Evolutionary conservation across 2,888 invertebrate genomes (phyloP), one percentile per base, ranked within the genome.

Genomic region (Caenorhabditis virilis): DNA sequence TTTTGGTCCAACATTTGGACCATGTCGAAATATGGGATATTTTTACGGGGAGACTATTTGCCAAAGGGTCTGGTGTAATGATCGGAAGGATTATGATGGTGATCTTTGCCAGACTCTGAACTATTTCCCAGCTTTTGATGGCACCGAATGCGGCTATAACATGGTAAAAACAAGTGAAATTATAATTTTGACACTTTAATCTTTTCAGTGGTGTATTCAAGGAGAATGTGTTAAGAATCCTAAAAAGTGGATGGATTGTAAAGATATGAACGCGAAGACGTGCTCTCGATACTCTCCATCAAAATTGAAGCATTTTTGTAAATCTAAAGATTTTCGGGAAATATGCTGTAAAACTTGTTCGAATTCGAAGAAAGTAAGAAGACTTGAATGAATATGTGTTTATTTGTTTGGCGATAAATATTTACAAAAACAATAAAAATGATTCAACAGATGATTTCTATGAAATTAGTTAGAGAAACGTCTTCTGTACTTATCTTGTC

Each of bases 111-210:
- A 81, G 47, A 81, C 81, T 22, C 68, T 76, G 54, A 69, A 76
- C 27, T 81, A 77, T 60, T 62, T 81, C 22, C 81, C 81, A 13
- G 69, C 78, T 25, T 72, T 80, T 42, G 81, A 81, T 53, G 80
- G 81, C 27, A 81, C 78, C 15, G 66, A 62, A 33, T 81, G 81
- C 48, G 79, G 74, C 11, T 57, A 65, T 20, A 62, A 69, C 48
- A 77, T 69, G 70, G 80, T 74, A 38, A 36, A 43, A 9, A 6
- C 23, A 22, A 25, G 7, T 43, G 18, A 20, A 7, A 11, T 20
- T 2, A 5, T 15, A 20, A 25, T n/a, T 33, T 2, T 36, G 2
- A 55, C 47, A 9, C 13, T n/a, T 23, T 16, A 13, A 27, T 23
- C 13, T 50, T 41, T 76, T 51, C 57, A 79, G 80, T 78, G 80